A percentile compares a stretch with the other conserved stretches of the same genome.
These are phyloP conservation scores for Dendrolimus houi DNA, from an alignment of 2,888 invertebrate species.

Conservation along the genomic window DNA sequence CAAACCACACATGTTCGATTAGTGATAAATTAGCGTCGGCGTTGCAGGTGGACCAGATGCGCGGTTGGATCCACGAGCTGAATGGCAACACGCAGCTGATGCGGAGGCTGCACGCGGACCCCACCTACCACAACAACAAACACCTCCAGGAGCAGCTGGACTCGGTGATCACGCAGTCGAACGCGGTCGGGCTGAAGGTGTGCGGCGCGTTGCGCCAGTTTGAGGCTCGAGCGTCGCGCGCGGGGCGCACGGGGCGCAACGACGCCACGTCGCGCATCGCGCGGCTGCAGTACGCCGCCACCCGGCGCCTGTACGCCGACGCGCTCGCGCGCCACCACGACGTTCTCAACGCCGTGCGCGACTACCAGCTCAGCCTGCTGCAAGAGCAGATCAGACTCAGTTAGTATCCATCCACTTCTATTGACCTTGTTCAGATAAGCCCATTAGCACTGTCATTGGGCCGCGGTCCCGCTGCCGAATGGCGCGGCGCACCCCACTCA, in stretches of 20 bases:
- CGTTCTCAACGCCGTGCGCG: slow-evolving; percentile 67
- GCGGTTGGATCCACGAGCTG: slow-evolving; percentile 67
- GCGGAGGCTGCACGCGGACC: slow-evolving; percentile 76
- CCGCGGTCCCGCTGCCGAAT: too few relatives aligned
- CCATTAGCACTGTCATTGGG: too few relatives aligned
- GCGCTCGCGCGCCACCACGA: slow-evolving; percentile 69
- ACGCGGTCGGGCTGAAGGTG: slow-evolving; percentile 66
- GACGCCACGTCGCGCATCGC: slow-evolving; percentile 65
- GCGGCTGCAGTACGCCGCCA: slow-evolving; percentile 61
- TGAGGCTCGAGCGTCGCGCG: slow-evolving; percentile 32
- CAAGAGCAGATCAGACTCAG: slow-evolving; percentile 75
- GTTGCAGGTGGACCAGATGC: slow-evolving; percentile 65
- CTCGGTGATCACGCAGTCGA: slow-evolving; percentile 66
- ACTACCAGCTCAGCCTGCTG: slow-evolving; percentile 69
- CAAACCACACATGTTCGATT: not conserved
- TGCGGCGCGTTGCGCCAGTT: slow-evolving; percentile 73
- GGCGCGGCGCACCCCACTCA: too few relatives aligned
- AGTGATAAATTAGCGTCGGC: not conserved
- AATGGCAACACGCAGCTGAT: slow-evolving; percentile 63
- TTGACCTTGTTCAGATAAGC: too few relatives aligned
- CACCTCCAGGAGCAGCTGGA: slow-evolving; percentile 78
- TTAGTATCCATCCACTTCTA: slow-evolving; percentile 25
- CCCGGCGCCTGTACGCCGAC: slow-evolving; percentile 61
- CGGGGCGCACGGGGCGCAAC: slow-evolving; percentile 53
- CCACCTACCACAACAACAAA: slow-evolving; percentile 57